Percentiles rank a stretch among this genome's conserved stretches.
These are phyloP conservation scores for Protobothrops mucrosquamatus DNA, from an alignment of 2,113 vertebrate genomes.

Conservation along the genomic window DNA sequence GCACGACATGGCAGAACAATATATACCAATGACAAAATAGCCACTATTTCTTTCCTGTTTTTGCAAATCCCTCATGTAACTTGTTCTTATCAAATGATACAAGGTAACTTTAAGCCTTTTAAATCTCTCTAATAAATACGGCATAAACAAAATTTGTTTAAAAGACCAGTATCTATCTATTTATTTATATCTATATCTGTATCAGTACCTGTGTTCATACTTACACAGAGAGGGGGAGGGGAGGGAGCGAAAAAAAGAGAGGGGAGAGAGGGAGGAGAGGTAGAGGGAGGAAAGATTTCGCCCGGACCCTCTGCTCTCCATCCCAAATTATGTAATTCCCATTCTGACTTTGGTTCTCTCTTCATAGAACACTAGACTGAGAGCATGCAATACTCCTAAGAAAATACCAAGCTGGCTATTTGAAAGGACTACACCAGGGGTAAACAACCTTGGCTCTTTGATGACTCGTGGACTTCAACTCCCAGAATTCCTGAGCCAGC, in stretches of 20 bases:
- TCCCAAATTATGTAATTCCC: not conserved
- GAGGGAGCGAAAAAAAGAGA: too few relatives aligned
- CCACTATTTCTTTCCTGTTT: not conserved
- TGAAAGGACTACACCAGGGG: not conserved
- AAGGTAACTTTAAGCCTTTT: not conserved
- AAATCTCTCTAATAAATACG: not conserved
- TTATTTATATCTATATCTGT: not conserved
- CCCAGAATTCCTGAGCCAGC: too few relatives aligned
- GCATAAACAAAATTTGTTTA: not conserved
- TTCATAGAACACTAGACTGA: not conserved
- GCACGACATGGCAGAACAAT: not conserved
- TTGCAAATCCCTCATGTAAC: not conserved
- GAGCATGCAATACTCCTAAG: not conserved
- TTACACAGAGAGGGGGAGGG: too few relatives aligned
- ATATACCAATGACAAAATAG: not conserved
- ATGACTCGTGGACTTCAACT: too few relatives aligned
- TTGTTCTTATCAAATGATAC: not conserved
- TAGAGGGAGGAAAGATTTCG: not conserved
- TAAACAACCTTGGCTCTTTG: too few relatives aligned
- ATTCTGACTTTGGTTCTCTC: not conserved
- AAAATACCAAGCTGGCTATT: not conserved
- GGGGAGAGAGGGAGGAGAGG: too few relatives aligned
- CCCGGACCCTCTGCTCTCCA: too few relatives aligned
- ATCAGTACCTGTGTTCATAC: not conserved
- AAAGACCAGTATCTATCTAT: not conserved